phyloP scores from a whole-genome alignment of 2,113 vertebrate genomes.

The Octodon degus region DNA sequence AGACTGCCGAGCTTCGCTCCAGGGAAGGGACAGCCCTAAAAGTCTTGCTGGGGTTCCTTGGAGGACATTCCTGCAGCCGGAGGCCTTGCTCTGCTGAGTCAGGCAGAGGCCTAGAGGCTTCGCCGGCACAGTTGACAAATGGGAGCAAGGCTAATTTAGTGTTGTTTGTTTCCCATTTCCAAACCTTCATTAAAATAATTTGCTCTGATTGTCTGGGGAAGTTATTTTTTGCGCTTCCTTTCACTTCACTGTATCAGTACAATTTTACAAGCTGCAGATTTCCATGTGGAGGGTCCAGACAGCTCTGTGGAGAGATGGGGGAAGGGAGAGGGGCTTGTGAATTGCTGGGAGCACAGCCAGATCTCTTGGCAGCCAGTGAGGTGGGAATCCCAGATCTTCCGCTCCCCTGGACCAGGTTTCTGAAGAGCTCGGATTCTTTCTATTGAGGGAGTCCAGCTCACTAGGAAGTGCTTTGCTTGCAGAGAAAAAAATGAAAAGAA shows the following conservation, averaged over 20 bases:
- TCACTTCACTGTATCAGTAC: constrained; percentile 56
- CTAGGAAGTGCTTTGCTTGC: background rate
- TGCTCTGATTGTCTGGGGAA: constrained; percentile 85
- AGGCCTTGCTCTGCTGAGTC: constrained; percentile 81
- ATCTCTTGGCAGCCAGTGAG: constrained; percentile 46
- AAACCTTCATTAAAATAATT: constrained; percentile 88
- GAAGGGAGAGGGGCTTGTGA: background rate
- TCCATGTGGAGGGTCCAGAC: constrained; percentile 55
- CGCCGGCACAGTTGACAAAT: constrained; percentile 15
- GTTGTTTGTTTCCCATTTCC: constrained; percentile 83
- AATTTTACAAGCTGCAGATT: constrained; percentile 69
- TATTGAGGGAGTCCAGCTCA: background rate
- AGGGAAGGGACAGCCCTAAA: background rate
- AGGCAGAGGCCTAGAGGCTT: constrained; percentile 46
- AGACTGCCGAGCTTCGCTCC: background rate
- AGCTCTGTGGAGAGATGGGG: background rate
- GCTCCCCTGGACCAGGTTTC: background rate
- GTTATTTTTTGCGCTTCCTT: constrained; percentile 84
- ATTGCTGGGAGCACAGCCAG: constrained; percentile 47
- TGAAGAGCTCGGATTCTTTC: background rate
- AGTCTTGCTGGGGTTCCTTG: background rate
- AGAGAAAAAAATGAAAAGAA: constrained; percentile 6
- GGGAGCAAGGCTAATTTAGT: constrained; percentile 82
- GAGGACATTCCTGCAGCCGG: background rate
- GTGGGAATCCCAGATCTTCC: constrained; percentile 62